These are phyloP conservation scores for Bemisia tabaci DNA, from an alignment of 1,140 invertebrate genomes.

Conservation along the genomic window DNA sequence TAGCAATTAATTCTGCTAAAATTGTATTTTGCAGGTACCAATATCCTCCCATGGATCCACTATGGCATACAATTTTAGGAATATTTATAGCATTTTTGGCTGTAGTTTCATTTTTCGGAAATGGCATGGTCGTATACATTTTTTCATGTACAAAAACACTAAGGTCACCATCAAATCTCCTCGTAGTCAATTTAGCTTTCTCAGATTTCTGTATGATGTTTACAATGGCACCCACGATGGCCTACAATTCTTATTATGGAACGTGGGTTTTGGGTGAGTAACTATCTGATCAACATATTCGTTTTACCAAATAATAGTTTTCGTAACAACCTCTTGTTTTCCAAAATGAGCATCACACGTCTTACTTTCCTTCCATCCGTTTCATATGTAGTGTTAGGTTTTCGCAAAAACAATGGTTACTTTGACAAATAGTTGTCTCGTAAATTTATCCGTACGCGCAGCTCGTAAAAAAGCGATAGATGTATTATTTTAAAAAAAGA, in stretches of 20 bases:
- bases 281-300: too few relatives aligned
- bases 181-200: constrained; percentile 73
- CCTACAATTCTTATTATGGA: constrained; percentile 72
- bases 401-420: too few relatives aligned
- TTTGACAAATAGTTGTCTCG: too few relatives aligned
- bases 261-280: constrained; percentile 66
- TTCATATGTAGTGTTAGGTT: too few relatives aligned
- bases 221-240: constrained; percentile 66
- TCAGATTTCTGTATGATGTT: constrained; percentile 83
- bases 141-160: constrained; percentile 61
- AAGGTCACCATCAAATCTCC: constrained; percentile 67
- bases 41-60: constrained; percentile 58
- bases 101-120: constrained; percentile 54
- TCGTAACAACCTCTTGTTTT: too few relatives aligned
- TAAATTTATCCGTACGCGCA: too few relatives aligned
- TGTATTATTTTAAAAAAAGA: too few relatives aligned
- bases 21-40: constrained; percentile 35
- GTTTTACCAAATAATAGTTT: too few relatives aligned
- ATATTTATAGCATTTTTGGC: constrained; percentile 58
- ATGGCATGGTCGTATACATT: constrained; percentile 74
- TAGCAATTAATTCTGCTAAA: too few relatives aligned
- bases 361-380: too few relatives aligned
- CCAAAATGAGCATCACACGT: too few relatives aligned
- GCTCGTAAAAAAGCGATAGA: too few relatives aligned
- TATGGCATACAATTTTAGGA: constrained; percentile 65